A percentile compares a stretch with the other conserved stretches of the same genome.
These are phyloP conservation scores for Anas capensis DNA, from an alignment of 2,797 vertebrate species.

Conservation along the genomic window DNA sequence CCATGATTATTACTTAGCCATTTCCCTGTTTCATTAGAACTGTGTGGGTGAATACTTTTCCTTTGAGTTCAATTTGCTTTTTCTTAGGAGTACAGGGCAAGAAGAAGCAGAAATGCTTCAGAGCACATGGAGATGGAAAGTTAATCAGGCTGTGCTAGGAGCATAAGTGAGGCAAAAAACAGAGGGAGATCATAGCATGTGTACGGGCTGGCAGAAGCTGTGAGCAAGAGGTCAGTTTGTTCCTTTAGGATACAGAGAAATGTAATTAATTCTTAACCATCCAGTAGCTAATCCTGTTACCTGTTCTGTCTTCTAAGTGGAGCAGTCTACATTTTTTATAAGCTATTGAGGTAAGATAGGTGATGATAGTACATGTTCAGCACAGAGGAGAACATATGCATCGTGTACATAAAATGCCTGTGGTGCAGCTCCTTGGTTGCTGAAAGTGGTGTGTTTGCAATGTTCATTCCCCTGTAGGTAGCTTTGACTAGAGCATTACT, in stretches of 20 bases:
- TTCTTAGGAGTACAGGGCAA: not conserved
- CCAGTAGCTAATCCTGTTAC: not conserved
- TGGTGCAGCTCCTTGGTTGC: not conserved
- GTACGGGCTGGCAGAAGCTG: not conserved
- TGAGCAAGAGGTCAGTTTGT: not conserved
- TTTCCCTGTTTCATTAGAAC: not conserved
- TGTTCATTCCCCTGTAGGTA: not conserved
- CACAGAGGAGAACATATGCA: not conserved
- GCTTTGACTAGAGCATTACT: not conserved
- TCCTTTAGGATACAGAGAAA: not conserved
- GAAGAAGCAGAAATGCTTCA: not conserved
- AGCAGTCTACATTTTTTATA: not conserved
- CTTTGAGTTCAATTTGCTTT: not conserved
- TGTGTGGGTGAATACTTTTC: not conserved
- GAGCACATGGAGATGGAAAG: not conserved
- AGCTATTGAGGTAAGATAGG: not conserved
- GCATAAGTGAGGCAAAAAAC: accelerated
- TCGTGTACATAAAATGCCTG: not conserved
- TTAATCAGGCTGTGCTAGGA: not conserved
- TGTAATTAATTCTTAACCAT: not conserved
- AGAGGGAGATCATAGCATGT: not conserved
- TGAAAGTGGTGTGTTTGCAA: not conserved
- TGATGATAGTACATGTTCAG: not conserved
- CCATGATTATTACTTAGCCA: not conserved
- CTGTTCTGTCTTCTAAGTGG: not conserved